Evolutionary conservation across 2,113 vertebrate genomes (phyloP).

Genomic region (Amia ocellicauda): DNA sequence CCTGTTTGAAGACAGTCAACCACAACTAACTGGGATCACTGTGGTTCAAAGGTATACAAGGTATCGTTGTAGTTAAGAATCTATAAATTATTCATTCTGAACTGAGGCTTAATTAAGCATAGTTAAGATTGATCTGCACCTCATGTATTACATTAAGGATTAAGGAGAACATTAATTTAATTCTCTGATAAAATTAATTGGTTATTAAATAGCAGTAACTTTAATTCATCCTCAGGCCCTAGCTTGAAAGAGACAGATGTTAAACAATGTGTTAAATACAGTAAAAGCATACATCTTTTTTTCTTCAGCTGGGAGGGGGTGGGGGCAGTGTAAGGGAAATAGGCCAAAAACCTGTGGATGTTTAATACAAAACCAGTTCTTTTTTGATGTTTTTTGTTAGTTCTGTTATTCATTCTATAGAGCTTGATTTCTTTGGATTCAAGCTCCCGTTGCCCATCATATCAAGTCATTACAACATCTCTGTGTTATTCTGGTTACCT

Average conservation of each 20-base stretch:
- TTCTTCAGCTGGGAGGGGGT: neutral
- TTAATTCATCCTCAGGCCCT: neutral
- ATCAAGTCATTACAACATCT: conserved; percentile 67
- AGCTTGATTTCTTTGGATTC: conserved; percentile 52
- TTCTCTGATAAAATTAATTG: conserved; percentile 22
- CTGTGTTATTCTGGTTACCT: conserved; percentile 52
- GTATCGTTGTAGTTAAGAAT: conserved; percentile 22
- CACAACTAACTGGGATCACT: conserved; percentile 36
- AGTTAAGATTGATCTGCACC: conserved; percentile 20
- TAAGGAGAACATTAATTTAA: conserved; percentile 24
- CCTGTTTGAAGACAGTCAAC: conserved; percentile 31
- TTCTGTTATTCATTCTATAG: conserved; percentile 30
- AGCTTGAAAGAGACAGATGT: no score
- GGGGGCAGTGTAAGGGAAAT: neutral
- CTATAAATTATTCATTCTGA: conserved; percentile 22
- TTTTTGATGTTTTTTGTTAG: conserved; percentile 17
- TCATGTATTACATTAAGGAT: conserved; percentile 39
- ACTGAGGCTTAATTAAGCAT: conserved; percentile 30
- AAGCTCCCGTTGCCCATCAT: conserved; percentile 55
- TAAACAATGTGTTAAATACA: no score
- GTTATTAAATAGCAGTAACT: conserved; percentile 17
- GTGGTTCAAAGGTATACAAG: conserved; percentile 35
- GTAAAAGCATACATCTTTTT: neutral
- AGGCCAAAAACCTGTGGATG: neutral
- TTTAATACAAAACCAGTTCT: conserved; percentile 20